Percentiles rank a stretch among this genome's conserved stretches.
phyloP scores from a whole-genome alignment of 2,113 vertebrate species.

The Cyprinodon tularosa region DNA sequence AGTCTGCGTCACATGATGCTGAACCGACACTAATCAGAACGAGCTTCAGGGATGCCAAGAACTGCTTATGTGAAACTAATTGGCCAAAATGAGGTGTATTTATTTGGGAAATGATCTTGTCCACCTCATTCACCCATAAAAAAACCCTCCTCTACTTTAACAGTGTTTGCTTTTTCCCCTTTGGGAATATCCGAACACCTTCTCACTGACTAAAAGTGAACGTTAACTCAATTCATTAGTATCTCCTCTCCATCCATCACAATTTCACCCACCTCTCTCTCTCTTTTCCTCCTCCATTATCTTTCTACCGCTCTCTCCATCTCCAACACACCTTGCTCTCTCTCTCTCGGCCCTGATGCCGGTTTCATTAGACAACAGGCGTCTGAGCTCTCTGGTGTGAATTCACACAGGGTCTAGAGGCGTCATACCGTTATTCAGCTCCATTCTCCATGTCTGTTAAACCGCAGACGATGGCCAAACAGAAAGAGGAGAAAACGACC shows the following conservation, averaged over 20 bases:
- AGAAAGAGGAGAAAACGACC: slow-evolving; percentile 28
- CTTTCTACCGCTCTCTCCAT: slow-evolving; percentile 14
- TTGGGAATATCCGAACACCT: slow-evolving; percentile 10
- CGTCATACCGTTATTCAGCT: slow-evolving; percentile 54
- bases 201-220: slow-evolving; percentile 18
- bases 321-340: slow-evolving; percentile 14
- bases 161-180: not conserved
- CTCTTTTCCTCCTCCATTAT: slow-evolving; percentile 18
- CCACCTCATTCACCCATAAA: not conserved
- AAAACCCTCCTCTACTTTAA: slow-evolving; percentile 4
- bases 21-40: slow-evolving; percentile 40
- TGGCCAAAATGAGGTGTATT: slow-evolving; percentile 58
- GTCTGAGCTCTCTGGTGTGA: slow-evolving; percentile 30
- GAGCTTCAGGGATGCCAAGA: slow-evolving; percentile 43
- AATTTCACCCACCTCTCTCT: slow-evolving; percentile 16
- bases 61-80: slow-evolving; percentile 65
- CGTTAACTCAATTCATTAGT: slow-evolving; percentile 12
- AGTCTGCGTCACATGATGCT: slow-evolving; percentile 39
- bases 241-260: slow-evolving; percentile 34
- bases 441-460: slow-evolving; percentile 40
- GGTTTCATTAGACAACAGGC: slow-evolving; percentile 48
- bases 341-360: slow-evolving; percentile 1
- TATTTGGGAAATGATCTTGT: slow-evolving; percentile 54
- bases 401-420: slow-evolving; percentile 50
- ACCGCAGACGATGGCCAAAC: slow-evolving; percentile 13